Evolutionary conservation across 53 echinoderm and acorn worm genomes (phyloP).

Genomic region (Paelopatides confundens): DNA sequence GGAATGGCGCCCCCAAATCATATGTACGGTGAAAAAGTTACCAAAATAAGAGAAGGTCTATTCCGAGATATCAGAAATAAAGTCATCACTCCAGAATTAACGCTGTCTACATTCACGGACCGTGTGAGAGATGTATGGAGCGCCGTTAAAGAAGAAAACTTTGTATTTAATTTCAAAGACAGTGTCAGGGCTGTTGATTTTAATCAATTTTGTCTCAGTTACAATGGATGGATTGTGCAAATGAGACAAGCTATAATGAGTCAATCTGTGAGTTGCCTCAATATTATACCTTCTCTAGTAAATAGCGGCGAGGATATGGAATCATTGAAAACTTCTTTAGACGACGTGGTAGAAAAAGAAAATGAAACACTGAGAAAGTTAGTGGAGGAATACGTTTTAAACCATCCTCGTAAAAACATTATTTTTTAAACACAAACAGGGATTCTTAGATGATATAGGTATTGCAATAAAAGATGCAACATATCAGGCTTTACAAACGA

Average conservation of each 20-base stretch:
- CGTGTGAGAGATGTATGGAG: slow-evolving; percentile 29
- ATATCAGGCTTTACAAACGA: not conserved
- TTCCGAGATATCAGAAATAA: too few relatives aligned
- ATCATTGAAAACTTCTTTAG: too few relatives aligned
- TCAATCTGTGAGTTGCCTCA: too few relatives aligned
- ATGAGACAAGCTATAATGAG: too few relatives aligned
- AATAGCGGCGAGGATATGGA: too few relatives aligned
- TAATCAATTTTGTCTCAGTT: slow-evolving; percentile 7
- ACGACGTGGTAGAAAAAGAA: too few relatives aligned
- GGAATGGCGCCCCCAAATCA: slow-evolving; percentile 31
- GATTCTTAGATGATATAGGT: not conserved
- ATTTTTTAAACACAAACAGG: not conserved
- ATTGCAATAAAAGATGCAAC: not conserved
- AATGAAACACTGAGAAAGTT: not conserved
- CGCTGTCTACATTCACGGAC: slow-evolving; percentile 9
- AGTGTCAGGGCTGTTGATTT: slow-evolving; percentile 25
- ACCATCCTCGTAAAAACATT: not conserved
- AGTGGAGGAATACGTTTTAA: not conserved
- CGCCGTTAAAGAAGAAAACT: not conserved
- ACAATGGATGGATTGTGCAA: slow-evolving; percentile 13
- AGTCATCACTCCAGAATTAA: not conserved
- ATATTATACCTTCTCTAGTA: too few relatives aligned
- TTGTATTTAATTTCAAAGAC: slow-evolving; percentile 23
- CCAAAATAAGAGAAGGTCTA: not conserved
- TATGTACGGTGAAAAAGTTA: not conserved